Evolutionary conservation across 2,113 vertebrate genomes (phyloP), one percentile per base, ranked within the genome.

Genomic region (Aythya baeri): DNA sequence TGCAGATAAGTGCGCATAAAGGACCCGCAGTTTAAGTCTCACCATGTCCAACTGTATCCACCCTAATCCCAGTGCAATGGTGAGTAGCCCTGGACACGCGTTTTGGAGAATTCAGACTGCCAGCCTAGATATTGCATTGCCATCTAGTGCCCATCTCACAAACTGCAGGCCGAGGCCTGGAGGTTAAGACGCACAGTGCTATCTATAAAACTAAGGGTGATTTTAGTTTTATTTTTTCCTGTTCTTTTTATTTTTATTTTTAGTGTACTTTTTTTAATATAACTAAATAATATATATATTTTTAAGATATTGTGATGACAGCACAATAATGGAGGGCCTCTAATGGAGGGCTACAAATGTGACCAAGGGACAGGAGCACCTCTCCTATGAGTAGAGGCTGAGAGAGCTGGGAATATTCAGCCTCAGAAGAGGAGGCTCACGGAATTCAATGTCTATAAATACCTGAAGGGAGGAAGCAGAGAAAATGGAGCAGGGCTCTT

Each of bases 111-210:
- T 5, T 38, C 16, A 15, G 20, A 4, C 32, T 31, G 7, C 34
- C 34, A 89, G 68, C 23, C 50, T 36, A 91, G 52, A 90, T 87
- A 32, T 38, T 59, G 44, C 23, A 96, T 72, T 96, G 96, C 96
- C 97, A 96, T 86, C 97, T 95, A 85, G 90, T 83, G 97, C 4
- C 1, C 34, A 7, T 38, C 20, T 1, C 14, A 12, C 59, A 46
- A 29, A 86, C 38, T 88, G 67, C 94, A 6, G 2, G 26, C 7
- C 1, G 1, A 59, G 23, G 26, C 7, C 1, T 5, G 34, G 11
- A n/a, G 29, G 27, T 2, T 31, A 5, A 54, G 38, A 18, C 27
- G 32, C 7, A 8, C 27, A 13, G n/a, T 20, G 2, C 3, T 15
- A 17, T 2, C 1, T 4, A 4, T 18, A 6, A 54, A 70, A 46